These are phyloP conservation scores for Ericerus pela DNA, from an alignment of 1,140 invertebrate species.

Conservation along the genomic window DNA sequence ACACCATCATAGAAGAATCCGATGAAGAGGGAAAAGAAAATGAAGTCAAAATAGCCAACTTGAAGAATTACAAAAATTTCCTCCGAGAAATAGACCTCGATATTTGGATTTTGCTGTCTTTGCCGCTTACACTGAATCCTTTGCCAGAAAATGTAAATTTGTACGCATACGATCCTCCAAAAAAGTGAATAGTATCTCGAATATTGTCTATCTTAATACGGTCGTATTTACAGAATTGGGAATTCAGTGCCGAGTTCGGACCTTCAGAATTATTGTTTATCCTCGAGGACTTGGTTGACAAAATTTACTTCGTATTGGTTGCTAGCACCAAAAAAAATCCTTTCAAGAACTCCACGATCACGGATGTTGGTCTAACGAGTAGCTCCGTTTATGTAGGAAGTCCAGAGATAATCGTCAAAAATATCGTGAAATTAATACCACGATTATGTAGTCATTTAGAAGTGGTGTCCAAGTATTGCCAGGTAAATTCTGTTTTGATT, in stretches of 20 bases:
- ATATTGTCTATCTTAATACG: slow-evolving; percentile 3
- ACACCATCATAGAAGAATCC: slow-evolving; percentile 9
- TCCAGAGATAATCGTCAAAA: slow-evolving; percentile 19
- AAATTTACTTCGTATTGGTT: slow-evolving; percentile 29
- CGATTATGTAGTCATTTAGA: slow-evolving; percentile 25
- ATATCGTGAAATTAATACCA: slow-evolving; percentile 22
- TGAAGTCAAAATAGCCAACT: slow-evolving; percentile 11
- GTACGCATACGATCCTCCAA: neutral
- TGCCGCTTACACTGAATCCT: slow-evolving; percentile 30
- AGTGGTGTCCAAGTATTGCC: slow-evolving; percentile 24
- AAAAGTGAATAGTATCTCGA: neutral
- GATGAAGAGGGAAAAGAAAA: slow-evolving; percentile 20
- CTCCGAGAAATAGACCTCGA: slow-evolving; percentile 38
- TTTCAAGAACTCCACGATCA: slow-evolving; percentile 15
- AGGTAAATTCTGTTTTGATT: slow-evolving; percentile 22
- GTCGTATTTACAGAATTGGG: slow-evolving; percentile 20
- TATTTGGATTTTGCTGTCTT: slow-evolving; percentile 34
- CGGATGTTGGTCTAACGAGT: slow-evolving; percentile 15
- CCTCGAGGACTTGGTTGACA: slow-evolving; percentile 33
- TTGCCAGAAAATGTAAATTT: neutral
- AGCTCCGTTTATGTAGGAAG: slow-evolving; percentile 20
- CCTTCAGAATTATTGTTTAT: slow-evolving; percentile 33
- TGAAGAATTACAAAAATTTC: slow-evolving; percentile 21
- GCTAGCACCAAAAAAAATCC: slow-evolving; percentile 16
- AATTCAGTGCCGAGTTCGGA: slow-evolving; percentile 27